Evolutionary conservation across 2,888 invertebrate species (phyloP).

Genomic region (Troglohyphantes excavatus): DNA sequence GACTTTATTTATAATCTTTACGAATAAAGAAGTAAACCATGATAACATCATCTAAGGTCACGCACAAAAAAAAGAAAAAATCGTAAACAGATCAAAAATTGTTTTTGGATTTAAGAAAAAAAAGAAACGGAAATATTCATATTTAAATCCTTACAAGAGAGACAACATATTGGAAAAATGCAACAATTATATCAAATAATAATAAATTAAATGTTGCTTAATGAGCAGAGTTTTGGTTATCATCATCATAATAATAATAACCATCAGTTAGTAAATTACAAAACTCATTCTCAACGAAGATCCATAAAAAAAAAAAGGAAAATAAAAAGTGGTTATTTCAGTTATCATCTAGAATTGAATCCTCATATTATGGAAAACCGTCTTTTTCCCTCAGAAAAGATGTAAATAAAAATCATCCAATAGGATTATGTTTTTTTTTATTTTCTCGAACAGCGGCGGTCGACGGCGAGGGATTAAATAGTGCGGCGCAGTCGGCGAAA

Average conservation of each 20-base stretch:
- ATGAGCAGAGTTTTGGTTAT: neutral
- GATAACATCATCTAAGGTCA: no score
- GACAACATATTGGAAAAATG: neutral
- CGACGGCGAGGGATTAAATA: conserved; percentile 37
- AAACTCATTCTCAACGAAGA: neutral
- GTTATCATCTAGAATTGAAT: neutral
- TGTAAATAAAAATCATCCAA: conserved; percentile 48
- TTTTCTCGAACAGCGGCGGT: neutral
- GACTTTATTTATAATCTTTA: no score
- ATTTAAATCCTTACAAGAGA: no score
- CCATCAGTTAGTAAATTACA: conserved; percentile 20
- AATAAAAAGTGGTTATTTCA: neutral
- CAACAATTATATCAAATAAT: conserved; percentile 37
- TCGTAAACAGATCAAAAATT: no score
- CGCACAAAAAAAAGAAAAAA: no score
- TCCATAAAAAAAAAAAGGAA: conserved; percentile 10
- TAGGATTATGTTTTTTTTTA: conserved; percentile 43
- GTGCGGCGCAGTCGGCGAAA: neutral
- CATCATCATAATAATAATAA: conserved; percentile 9
- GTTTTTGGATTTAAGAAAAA: no score
- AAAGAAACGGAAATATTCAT: no score
- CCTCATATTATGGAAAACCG: conserved; percentile 16
- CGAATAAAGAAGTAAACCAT: no score
- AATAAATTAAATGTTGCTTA: conserved; percentile 68
- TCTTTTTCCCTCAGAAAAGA: conserved; percentile 8